phyloP scores from a whole-genome alignment of 2,888 invertebrate species.

The Polyommatus iphigenia region DNA sequence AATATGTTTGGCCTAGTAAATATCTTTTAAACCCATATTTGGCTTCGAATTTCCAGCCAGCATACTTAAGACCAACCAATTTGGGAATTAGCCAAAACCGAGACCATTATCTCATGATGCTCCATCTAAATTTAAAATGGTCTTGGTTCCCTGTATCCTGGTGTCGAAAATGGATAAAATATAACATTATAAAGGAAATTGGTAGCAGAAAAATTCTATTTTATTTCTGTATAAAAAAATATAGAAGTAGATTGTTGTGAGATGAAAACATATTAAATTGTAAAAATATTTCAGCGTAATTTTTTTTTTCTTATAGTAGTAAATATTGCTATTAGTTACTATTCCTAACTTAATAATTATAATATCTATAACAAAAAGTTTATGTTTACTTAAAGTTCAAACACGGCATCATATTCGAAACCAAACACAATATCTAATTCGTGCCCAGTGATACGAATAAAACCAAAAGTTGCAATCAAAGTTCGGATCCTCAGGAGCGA shows the following conservation, averaged over 20 bases:
- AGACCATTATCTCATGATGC: neutral
- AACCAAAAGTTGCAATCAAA: conserved; percentile 20
- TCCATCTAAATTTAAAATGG: conserved; percentile 4
- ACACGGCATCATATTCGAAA: neutral
- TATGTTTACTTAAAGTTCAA: no score
- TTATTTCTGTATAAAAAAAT: neutral
- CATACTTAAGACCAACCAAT: neutral
- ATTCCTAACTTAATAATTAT: no score
- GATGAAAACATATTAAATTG: neutral
- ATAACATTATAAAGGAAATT: neutral
- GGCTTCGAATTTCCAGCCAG: neutral
- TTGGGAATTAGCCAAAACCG: conserved; percentile 12
- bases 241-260: neutral
- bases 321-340: no score
- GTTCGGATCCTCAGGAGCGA: neutral
- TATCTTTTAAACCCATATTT: conserved; percentile 15
- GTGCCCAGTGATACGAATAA: neutral
- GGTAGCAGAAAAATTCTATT: neutral
- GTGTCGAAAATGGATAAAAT: neutral
- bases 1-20: conserved; percentile 11
- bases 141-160: neutral
- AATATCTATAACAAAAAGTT: no score
- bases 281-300: no score
- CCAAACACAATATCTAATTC: neutral
- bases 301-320: no score